Conservation (phyloP, 2,797 vertebrate species). For the Gastrophryne carolinensis region DNA sequence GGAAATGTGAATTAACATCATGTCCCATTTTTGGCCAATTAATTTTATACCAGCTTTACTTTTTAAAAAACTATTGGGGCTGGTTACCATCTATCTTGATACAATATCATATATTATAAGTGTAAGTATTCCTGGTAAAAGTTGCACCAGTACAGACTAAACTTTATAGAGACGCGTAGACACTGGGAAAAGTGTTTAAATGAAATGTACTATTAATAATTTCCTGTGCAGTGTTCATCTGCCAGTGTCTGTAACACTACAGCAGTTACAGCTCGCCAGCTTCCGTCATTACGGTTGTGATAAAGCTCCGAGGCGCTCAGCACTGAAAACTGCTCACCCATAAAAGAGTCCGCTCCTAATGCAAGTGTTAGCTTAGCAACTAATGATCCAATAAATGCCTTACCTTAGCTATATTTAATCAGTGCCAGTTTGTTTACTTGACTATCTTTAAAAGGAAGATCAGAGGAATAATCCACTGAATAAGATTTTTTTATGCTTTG, state of each 20-base stretch:
- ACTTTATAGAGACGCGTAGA: neutral
- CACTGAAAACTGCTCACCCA: constrained; percentile 17
- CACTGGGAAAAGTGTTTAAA: neutral
- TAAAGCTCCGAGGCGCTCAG: neutral
- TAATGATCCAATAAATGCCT: constrained; percentile 29
- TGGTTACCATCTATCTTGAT: too few relatives aligned
- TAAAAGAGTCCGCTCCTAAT: constrained; percentile 20
- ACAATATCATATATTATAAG: neutral
- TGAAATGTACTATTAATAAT: constrained; percentile 26
- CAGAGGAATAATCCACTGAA: neutral
- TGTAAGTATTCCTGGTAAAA: neutral
- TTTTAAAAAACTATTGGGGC: too few relatives aligned
- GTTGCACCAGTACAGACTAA: neutral
- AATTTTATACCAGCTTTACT: too few relatives aligned
- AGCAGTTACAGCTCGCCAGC: constrained; percentile 5
- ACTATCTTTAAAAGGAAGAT: constrained; percentile 18
- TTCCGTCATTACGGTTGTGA: constrained; percentile 17
- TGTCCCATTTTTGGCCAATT: too few relatives aligned
- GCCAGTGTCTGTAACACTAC: constrained; percentile 8
- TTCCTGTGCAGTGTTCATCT: constrained; percentile 6
- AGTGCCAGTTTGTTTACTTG: constrained; percentile 8
- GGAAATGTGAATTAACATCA: too few relatives aligned
- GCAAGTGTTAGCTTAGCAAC: constrained; percentile 10
- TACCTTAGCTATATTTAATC: constrained; percentile 13
- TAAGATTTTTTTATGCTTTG: constrained; percentile 6